These are phyloP conservation scores for Drosophila azteca DNA, from an alignment of 1,140 invertebrate genomes.

Conservation along the genomic window DNA sequence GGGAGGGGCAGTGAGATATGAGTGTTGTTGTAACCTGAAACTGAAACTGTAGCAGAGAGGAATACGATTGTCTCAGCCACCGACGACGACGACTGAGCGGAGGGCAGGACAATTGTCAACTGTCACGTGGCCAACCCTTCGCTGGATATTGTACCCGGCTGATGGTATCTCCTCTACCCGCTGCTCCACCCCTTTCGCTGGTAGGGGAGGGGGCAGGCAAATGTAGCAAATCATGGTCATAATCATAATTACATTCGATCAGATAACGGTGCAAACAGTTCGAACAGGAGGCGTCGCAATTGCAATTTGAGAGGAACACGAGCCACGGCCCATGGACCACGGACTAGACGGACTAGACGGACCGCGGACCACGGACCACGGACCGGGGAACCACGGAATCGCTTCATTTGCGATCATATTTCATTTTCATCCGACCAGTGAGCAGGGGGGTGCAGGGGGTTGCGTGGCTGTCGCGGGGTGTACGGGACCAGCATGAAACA, in stretches of 20 bases:
- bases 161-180: conserved; percentile 3
- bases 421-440: conserved; percentile 46
- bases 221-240: conserved; percentile 81
- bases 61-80: conserved; percentile 59
- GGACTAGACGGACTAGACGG: too few relatives aligned
- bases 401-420: conserved; percentile 79
- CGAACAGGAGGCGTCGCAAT: conserved; percentile 52
- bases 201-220: conserved; percentile 32
- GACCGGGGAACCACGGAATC: conserved; percentile 37
- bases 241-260: conserved; percentile 83
- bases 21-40: conserved; percentile 7
- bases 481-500: conserved; percentile 67
- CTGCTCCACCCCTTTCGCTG: conserved; percentile 19
- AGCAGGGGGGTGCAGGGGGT: neutral
- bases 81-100: neutral
- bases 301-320: conserved; percentile 62
- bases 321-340: neutral
- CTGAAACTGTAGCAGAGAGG: conserved; percentile 63
- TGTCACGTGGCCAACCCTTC: conserved; percentile 71
- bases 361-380: too few relatives aligned
- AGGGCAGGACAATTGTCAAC: conserved; percentile 62
- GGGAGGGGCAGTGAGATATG: too few relatives aligned
- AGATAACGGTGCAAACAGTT: conserved; percentile 63
- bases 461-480: neutral
- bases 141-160: neutral